These are phyloP conservation scores for Noctua pronuba DNA, from an alignment of 2,888 invertebrate genomes.

Conservation along the genomic window DNA sequence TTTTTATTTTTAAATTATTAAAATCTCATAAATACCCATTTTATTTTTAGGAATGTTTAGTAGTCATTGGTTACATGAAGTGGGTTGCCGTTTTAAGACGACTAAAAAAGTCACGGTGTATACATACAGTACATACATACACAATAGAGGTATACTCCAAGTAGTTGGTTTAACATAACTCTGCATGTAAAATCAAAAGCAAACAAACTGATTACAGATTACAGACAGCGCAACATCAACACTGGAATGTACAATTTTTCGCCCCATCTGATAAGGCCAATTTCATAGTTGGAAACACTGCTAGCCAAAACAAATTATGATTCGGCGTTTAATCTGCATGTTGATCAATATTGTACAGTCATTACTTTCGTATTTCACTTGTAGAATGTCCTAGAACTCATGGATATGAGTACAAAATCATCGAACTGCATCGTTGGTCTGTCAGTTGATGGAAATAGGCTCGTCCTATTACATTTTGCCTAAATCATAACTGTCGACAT, in stretches of 20 bases:
- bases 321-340: not conserved
- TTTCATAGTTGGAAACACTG: slow-evolving; percentile 14
- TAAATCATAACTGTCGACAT: not conserved
- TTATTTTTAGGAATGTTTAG: too few relatives aligned
- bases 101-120: too few relatives aligned
- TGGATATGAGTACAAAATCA: not conserved
- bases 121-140: not conserved
- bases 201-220: not conserved
- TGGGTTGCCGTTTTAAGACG: too few relatives aligned
- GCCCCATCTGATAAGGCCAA: slow-evolving; percentile 17
- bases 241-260: slow-evolving; percentile 11
- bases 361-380: slow-evolving; percentile 14
- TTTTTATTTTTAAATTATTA: too few relatives aligned
- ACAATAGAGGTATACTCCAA: not conserved
- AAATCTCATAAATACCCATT: too few relatives aligned
- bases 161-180: not conserved
- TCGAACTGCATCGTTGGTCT: not conserved
- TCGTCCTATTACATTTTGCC: not conserved
- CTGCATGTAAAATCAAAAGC: not conserved
- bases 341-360: not conserved
- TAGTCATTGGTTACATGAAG: too few relatives aligned
- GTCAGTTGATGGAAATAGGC: not conserved
- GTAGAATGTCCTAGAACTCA: slow-evolving; percentile 3
- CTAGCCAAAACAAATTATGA: slow-evolving; percentile 2
- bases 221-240: not conserved